phyloP scores from a whole-genome alignment of 2,797 vertebrate species.

The Podarcis lilfordi region DNA sequence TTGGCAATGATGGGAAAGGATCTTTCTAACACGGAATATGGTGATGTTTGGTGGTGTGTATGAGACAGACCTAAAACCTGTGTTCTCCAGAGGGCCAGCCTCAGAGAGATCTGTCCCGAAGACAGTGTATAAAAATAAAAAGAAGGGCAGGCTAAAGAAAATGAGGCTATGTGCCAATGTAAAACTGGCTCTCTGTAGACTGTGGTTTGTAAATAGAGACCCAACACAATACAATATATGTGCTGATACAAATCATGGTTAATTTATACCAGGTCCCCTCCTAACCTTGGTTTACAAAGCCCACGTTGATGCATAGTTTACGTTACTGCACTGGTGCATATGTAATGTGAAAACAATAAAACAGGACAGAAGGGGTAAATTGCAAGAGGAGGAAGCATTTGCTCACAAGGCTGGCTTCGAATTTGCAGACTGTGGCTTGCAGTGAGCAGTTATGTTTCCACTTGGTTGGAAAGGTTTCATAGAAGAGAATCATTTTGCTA shows the following conservation, averaged over 20 bases:
- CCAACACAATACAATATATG: background rate
- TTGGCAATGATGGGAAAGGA: background rate
- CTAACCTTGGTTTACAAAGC: background rate
- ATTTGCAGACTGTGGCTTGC: background rate
- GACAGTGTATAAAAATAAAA: background rate
- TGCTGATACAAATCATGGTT: background rate
- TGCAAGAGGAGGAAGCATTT: background rate
- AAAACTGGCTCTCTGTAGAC: background rate
- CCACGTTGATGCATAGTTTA: background rate
- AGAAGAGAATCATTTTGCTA: too few species aligned
- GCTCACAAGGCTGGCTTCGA: background rate
- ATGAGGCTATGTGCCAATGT: background rate
- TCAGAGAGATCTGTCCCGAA: background rate
- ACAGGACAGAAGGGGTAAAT: background rate
- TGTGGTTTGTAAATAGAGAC: background rate
- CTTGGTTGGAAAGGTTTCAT: background rate
- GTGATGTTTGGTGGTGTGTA: background rate
- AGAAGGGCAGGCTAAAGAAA: background rate
- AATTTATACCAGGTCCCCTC: background rate
- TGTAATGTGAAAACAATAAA: background rate
- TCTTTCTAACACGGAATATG: background rate
- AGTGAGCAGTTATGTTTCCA: too few species aligned
- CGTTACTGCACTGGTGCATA: background rate
- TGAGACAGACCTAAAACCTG: background rate
- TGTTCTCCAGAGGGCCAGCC: background rate